These are phyloP conservation scores for Watsonalla binaria DNA, from an alignment of 2,888 invertebrate genomes.

Conservation along the genomic window DNA sequence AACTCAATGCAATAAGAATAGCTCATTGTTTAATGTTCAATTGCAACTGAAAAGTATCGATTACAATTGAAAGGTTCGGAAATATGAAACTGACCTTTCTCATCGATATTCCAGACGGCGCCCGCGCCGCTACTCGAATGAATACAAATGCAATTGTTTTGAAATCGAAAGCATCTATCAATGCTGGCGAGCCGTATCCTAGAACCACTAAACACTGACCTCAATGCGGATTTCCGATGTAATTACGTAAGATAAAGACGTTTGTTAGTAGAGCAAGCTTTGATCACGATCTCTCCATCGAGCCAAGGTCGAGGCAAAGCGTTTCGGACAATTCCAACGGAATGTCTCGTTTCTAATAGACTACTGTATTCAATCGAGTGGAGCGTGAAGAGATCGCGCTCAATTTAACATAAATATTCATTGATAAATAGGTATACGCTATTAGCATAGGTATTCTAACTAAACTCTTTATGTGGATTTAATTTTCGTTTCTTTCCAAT, in stretches of 20 bases:
- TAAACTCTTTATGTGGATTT: neutral
- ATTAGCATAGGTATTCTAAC: slow-evolving; percentile 24
- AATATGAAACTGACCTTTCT: slow-evolving; percentile 41
- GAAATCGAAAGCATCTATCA: slow-evolving; percentile 44
- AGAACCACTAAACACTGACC: slow-evolving; percentile 13
- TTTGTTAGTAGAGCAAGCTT: slow-evolving; percentile 31
- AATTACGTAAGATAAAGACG: slow-evolving; percentile 27
- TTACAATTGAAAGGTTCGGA: slow-evolving; percentile 5
- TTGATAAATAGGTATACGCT: slow-evolving; percentile 12
- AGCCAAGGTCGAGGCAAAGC: slow-evolving; percentile 38
- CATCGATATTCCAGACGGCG: slow-evolving; percentile 30
- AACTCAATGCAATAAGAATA: no score
- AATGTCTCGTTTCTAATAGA: slow-evolving; percentile 38
- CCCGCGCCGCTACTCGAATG: slow-evolving; percentile 25
- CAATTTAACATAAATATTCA: slow-evolving; percentile 37
- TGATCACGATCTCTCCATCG: slow-evolving; percentile 32
- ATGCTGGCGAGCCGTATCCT: slow-evolving; percentile 12
- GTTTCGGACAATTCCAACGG: slow-evolving; percentile 32
- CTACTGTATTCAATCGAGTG: slow-evolving; percentile 22
- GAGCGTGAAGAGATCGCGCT: slow-evolving; percentile 35
- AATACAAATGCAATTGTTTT: slow-evolving; percentile 26
- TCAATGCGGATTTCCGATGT: slow-evolving; percentile 50
- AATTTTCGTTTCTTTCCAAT: neutral
- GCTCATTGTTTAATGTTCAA: neutral
- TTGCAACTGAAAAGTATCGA: slow-evolving; percentile 4